These are phyloP conservation scores for Lampris incognitus DNA, from an alignment of 2,113 vertebrate genomes.

Conservation along the genomic window DNA sequence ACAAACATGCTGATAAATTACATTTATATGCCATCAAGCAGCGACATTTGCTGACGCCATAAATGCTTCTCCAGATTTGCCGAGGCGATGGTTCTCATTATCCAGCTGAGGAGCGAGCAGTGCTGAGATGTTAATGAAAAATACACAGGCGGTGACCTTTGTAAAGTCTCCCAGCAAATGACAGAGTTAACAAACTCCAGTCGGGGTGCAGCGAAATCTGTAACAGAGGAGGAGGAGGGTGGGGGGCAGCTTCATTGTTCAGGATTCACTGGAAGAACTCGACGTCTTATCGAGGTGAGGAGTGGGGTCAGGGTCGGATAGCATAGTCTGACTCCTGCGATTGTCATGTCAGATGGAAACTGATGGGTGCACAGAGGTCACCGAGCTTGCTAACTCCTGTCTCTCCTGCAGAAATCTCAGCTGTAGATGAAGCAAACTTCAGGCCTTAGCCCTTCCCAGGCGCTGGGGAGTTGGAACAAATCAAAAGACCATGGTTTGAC, in stretches of 20 bases:
- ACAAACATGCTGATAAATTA: constrained; percentile 83
- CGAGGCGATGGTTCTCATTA: constrained; percentile 80
- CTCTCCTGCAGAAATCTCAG: constrained; percentile 64
- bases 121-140: constrained; percentile 77
- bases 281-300: constrained; percentile 23
- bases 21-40: constrained; percentile 81
- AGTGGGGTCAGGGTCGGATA: background rate
- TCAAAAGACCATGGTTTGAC: constrained; percentile 67
- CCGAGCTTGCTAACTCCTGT: constrained; percentile 44
- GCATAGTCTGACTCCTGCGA: constrained; percentile 17
- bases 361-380: constrained; percentile 69
- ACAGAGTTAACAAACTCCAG: constrained; percentile 70
- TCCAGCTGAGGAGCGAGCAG: constrained; percentile 63
- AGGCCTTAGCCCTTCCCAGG: constrained; percentile 56
- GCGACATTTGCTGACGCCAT: constrained; percentile 80
- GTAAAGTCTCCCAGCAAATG: constrained; percentile 70
- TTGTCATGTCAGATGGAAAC: constrained; percentile 34
- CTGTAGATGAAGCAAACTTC: constrained; percentile 60
- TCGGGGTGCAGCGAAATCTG: constrained; percentile 38
- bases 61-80: constrained; percentile 80
- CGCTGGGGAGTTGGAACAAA: constrained; percentile 72
- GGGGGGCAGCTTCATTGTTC: constrained; percentile 36
- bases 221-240: constrained; percentile 25
- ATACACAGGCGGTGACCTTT: constrained; percentile 79
- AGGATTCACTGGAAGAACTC: constrained; percentile 27